Evolutionary conservation across 1,140 invertebrate species (phyloP).

Genomic region (Brachionus manjavacas): DNA sequence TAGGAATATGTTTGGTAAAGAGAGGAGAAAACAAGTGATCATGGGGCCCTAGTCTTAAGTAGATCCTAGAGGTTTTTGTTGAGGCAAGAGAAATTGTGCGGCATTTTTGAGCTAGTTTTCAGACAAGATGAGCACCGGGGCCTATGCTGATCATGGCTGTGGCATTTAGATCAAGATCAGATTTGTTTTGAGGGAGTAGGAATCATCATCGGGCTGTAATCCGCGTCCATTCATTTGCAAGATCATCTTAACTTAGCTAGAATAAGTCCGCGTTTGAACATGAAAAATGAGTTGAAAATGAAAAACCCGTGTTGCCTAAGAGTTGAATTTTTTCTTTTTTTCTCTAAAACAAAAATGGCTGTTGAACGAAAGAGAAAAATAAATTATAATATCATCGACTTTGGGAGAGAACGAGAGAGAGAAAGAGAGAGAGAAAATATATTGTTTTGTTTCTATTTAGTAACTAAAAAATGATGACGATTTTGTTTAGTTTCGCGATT

Average conservation of each 20-base stretch:
- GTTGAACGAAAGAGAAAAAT: not conserved
- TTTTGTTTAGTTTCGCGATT: not conserved
- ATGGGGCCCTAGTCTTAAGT: no score
- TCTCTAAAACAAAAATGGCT: not conserved
- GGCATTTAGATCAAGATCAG: not conserved
- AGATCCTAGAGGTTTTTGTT: no score
- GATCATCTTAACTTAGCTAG: not conserved
- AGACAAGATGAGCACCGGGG: no score
- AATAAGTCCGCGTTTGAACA: not conserved
- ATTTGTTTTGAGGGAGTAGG: not conserved
- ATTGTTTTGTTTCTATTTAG: not conserved
- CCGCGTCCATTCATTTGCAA: not conserved
- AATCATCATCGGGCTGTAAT: not conserved
- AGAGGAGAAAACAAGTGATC: no score
- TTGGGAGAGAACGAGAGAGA: not conserved
- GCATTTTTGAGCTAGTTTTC: no score
- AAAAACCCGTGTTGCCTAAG: not conserved
- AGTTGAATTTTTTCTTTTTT: not conserved
- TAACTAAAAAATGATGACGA: not conserved
- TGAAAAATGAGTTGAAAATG: not conserved
- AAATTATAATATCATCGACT: slow-evolving; percentile 1
- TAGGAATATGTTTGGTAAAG: no score
- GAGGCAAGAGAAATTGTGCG: no score
- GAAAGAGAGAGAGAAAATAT: not conserved
- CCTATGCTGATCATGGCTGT: not conserved